These are phyloP conservation scores for Nemotelus nigrinus DNA, from an alignment of 2,888 invertebrate genomes.

Conservation along the genomic window DNA sequence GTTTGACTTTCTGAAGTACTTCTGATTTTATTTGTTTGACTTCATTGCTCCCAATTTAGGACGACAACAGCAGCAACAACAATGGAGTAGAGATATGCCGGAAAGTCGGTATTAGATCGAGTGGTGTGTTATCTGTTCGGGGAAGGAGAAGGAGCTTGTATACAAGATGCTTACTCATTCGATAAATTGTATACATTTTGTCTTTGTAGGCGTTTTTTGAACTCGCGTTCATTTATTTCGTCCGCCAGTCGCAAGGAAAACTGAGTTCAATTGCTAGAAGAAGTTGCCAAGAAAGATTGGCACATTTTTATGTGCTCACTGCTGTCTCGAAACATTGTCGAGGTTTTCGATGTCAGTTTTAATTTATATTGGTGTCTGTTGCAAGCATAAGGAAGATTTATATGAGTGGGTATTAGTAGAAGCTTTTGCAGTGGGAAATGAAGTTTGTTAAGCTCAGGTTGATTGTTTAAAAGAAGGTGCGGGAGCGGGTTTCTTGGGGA, in stretches of 20 bases:
- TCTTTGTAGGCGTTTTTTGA: conserved; percentile 39
- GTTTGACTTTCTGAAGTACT: conserved; percentile 40
- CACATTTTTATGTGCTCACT: conserved; percentile 12
- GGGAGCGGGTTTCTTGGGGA: too few species aligned
- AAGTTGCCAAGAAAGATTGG: conserved; percentile 43
- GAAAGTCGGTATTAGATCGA: too few species aligned
- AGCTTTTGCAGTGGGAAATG: too few species aligned
- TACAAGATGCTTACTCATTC: conserved; percentile 21
- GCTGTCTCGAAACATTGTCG: conserved; percentile 37
- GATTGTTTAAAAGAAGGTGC: too few species aligned
- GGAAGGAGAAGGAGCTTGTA: neutral
- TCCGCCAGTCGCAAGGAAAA: neutral
- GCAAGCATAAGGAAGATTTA: too few species aligned
- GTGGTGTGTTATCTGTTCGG: neutral
- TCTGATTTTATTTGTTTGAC: conserved; percentile 43
- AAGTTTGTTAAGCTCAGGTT: too few species aligned
- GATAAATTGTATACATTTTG: conserved; percentile 27
- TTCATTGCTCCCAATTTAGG: conserved; percentile 37
- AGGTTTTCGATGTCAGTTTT: conserved; percentile 28
- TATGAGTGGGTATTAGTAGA: too few species aligned
- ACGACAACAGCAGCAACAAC: neutral
- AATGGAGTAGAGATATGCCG: too few species aligned
- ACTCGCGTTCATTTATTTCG: conserved; percentile 1
- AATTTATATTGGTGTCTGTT: conserved; percentile 9
- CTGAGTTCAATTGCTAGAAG: conserved; percentile 27